Conservation (phyloP, 1,140 invertebrate species). For the Choristoneura fumiferana region DNA sequence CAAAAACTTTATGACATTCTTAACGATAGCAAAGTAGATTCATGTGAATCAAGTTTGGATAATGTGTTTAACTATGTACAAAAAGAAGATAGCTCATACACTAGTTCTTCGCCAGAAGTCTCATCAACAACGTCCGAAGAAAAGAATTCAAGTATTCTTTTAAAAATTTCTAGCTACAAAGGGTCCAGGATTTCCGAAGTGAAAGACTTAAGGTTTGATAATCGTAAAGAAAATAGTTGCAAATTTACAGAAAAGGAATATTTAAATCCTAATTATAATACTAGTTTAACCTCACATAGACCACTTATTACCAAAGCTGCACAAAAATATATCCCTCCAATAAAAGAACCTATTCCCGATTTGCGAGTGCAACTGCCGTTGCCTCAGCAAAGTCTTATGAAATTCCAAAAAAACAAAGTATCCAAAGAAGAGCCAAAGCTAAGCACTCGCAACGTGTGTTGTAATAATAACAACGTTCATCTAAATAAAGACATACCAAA, state of each 20-base stretch:
- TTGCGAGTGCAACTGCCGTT: conserved; percentile 69
- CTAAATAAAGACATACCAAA: conserved; percentile 40
- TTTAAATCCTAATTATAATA: conserved; percentile 34
- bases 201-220: conserved; percentile 38
- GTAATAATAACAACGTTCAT: conserved; percentile 27
- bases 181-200: conserved; percentile 56
- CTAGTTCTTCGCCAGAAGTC: conserved; percentile 61
- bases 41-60: conserved; percentile 47
- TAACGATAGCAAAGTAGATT: conserved; percentile 30
- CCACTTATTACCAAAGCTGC: conserved; percentile 72
- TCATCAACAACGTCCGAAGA: conserved; percentile 72
- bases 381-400: conserved; percentile 65
- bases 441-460: conserved; percentile 24
- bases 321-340: conserved; percentile 74
- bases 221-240: conserved; percentile 40
- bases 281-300: conserved; percentile 37
- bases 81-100: conserved; percentile 35
- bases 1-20: no score
- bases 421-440: conserved; percentile 58
- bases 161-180: conserved; percentile 66
- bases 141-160: conserved; percentile 53
- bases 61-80: conserved; percentile 35
- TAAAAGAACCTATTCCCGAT: conserved; percentile 56
- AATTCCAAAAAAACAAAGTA: conserved; percentile 65
- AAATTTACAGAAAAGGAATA: conserved; percentile 54